Conservation (phyloP, 1,140 invertebrate genomes). For the Bursaphelenchus mucronatus region DNA sequence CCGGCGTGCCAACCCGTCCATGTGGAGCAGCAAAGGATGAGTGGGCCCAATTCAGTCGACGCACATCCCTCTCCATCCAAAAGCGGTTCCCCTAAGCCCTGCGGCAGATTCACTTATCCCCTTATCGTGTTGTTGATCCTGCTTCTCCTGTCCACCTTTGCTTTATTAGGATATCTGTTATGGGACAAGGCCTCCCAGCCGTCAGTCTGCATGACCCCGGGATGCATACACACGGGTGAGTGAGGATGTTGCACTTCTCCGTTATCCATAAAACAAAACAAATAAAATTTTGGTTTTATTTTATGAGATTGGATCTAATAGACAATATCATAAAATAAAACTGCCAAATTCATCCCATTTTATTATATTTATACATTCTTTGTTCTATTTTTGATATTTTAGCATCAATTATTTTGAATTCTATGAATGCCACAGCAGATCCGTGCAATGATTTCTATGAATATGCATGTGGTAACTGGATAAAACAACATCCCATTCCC, state of each 20-base stretch:
- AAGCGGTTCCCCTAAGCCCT: neutral
- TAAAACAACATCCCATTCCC: conserved; percentile 61
- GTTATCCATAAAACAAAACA: conserved; percentile 26
- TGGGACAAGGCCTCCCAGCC: conserved; percentile 7
- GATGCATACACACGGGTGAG: conserved; percentile 55
- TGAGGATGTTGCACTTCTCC: conserved; percentile 14
- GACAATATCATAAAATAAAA: neutral
- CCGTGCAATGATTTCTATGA: conserved; percentile 67
- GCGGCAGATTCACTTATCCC: neutral
- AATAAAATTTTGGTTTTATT: neutral
- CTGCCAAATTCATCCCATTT: too few relatives aligned
- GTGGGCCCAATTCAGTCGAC: neutral
- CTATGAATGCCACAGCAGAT: conserved; percentile 62
- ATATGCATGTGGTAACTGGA: conserved; percentile 66
- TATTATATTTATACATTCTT: too few relatives aligned
- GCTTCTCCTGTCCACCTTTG: conserved; percentile 1
- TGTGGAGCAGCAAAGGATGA: conserved; percentile 11
- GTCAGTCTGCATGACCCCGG: conserved; percentile 49
- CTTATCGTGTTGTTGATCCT: conserved; percentile 8
- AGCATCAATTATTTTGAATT: conserved; percentile 59
- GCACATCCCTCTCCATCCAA: conserved; percentile 10
- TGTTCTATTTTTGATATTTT: conserved; percentile 18
- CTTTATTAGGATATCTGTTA: conserved; percentile 3
- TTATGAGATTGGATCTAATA: neutral
- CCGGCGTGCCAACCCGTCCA: neutral